Conservation (phyloP, 2,797 vertebrate species). For the Syncerus caffer region DNA sequence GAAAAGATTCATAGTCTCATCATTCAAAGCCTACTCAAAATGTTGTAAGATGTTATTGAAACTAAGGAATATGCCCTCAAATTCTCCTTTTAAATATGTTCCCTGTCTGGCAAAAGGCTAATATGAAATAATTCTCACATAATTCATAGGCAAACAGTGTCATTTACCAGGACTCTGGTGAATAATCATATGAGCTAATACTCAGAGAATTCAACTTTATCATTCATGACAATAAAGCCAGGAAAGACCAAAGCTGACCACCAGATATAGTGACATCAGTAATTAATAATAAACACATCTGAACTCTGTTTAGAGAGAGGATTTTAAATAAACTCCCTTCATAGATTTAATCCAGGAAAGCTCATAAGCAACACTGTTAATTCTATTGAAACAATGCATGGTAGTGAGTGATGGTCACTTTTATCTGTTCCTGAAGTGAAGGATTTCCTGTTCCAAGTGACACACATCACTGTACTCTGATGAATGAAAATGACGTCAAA, state of each 20-base stretch:
- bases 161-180: background rate
- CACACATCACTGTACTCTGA: background rate
- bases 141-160: background rate
- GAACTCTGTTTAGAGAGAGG: background rate
- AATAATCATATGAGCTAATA: background rate
- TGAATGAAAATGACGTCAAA: background rate
- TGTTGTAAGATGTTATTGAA: background rate
- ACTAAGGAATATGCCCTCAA: background rate
- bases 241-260: background rate
- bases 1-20: background rate
- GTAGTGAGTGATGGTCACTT: background rate
- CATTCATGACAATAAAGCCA: background rate
- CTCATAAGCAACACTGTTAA: background rate
- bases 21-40: background rate
- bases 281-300: background rate
- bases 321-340: conserved; percentile 38
- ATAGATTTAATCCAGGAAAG: conserved; percentile 45
- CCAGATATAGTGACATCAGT: background rate
- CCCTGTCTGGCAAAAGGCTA: background rate
- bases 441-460: conserved; percentile 49
- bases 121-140: background rate
- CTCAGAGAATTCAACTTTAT: background rate
- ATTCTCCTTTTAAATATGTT: conserved; percentile 6
- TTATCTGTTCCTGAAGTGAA: background rate
- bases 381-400: background rate